Percentiles rank a stretch among this genome's conserved stretches.
Evolutionary conservation across 2,113 vertebrate species (phyloP).

Genomic region (Calyptommatus sinebrachiatus): DNA sequence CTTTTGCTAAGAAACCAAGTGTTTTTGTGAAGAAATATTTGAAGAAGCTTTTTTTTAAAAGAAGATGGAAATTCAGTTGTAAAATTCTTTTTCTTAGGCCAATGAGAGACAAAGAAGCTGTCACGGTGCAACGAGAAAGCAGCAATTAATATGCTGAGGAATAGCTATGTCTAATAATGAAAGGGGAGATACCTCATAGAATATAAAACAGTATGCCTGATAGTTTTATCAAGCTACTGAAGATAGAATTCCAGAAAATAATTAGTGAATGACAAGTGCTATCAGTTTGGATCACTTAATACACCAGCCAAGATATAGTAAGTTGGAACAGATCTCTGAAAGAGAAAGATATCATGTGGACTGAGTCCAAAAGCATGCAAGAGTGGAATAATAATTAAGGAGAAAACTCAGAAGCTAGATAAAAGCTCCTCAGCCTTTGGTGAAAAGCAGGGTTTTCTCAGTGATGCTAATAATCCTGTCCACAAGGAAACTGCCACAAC

Average conservation of each 20-base stretch:
- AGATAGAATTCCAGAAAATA: background rate
- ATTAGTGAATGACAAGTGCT: background rate
- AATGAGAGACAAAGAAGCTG: no score
- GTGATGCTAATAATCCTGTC: no score
- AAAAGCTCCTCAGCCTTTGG: no score
- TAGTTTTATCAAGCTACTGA: background rate
- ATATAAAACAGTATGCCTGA: background rate
- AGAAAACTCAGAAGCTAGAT: no score
- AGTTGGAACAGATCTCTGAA: no score
- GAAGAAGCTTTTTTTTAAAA: background rate
- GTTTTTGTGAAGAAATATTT: background rate
- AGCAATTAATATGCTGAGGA: conserved; percentile 1
- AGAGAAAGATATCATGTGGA: no score
- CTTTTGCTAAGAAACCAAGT: background rate
- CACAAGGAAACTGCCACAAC: background rate
- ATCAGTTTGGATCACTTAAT: background rate
- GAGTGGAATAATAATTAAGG: no score
- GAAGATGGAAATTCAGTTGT: background rate
- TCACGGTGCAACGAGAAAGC: background rate
- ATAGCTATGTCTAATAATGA: conserved; percentile 4
- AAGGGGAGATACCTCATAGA: background rate
- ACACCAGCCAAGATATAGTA: no score
- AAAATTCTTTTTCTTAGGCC: no score
- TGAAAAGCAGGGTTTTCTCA: no score
- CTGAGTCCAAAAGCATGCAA: no score